Conservation (phyloP, 2,113 vertebrate species). For the Tetraodon nigroviridis region DNA sequence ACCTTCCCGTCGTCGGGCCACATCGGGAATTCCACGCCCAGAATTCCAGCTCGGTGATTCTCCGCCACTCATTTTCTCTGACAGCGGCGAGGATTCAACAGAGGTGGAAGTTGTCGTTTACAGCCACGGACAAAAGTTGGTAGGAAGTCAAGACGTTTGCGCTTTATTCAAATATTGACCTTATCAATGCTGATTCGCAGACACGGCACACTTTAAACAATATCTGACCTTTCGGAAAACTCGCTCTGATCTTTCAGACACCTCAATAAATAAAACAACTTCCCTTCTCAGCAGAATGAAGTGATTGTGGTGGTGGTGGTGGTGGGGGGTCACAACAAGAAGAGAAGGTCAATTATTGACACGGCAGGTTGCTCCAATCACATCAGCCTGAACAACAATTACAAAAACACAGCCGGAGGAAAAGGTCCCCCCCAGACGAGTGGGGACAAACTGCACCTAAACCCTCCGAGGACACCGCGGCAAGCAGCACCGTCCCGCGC, state of each 20-base stretch:
- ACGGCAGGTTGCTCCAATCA: conserved; percentile 2
- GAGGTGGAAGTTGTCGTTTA: too few relatives aligned
- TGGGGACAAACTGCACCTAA: conserved; percentile 2
- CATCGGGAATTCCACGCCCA: too few relatives aligned
- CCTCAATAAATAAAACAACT: conserved; percentile 14
- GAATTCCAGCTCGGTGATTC: too few relatives aligned
- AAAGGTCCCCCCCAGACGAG: conserved; percentile 1
- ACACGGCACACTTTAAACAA: conserved; percentile 45
- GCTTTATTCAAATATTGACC: conserved; percentile 73
- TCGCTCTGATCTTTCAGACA: conserved; percentile 33
- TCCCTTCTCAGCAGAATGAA: conserved; percentile 7
- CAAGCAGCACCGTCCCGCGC: conserved; percentile 20
- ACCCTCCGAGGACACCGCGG: conserved; percentile 12
- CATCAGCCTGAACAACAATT: not conserved
- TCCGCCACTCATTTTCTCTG: too few relatives aligned
- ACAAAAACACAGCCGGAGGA: conserved; percentile 4
- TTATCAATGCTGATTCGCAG: conserved; percentile 68
- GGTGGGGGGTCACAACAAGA: conserved; percentile 9
- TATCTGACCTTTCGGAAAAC: conserved; percentile 62
- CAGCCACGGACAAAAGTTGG: conserved; percentile 16
- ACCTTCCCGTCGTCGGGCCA: too few relatives aligned
- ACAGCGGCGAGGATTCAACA: too few relatives aligned
- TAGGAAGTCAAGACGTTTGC: conserved; percentile 53
- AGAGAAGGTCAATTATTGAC: too few relatives aligned
- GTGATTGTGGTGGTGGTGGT: not conserved